Percentiles rank a stretch among this genome's conserved stretches.
Evolutionary conservation across 2,113 vertebrate species (phyloP).

Genomic region (Charadrius vociferus): DNA sequence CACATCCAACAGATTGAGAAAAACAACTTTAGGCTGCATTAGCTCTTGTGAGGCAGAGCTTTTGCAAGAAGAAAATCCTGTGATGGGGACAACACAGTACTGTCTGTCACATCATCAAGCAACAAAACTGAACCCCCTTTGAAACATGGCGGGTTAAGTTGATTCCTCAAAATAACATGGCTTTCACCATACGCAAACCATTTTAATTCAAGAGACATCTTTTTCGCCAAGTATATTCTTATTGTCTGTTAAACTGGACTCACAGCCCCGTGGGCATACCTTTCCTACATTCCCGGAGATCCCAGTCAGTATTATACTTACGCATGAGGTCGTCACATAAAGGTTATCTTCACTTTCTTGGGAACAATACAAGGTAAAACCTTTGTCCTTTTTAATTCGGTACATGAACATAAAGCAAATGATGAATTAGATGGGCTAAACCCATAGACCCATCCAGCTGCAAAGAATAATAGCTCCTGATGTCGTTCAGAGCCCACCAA

Average conservation of each 20-base stretch:
- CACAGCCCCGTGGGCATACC: rapidly evolving
- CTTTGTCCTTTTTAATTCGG: not conserved
- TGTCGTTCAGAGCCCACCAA: not conserved
- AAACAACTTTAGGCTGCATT: not conserved
- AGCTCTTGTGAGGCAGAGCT: not conserved
- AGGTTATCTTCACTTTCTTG: not conserved
- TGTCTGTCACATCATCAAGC: not conserved
- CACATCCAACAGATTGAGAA: not conserved
- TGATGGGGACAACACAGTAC: not conserved
- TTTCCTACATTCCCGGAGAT: not conserved
- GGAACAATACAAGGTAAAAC: not conserved
- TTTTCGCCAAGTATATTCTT: not conserved
- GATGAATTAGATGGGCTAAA: not conserved
- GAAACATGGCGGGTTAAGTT: not conserved
- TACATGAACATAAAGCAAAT: not conserved
- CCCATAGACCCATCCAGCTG: not conserved
- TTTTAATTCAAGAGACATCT: not conserved
- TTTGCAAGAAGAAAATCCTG: not conserved
- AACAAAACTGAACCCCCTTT: not conserved
- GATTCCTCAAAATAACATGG: not conserved
- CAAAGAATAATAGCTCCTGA: not conserved
- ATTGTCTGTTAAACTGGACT: not conserved
- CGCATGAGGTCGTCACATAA: not conserved
- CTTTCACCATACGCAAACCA: not conserved
- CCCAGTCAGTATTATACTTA: not conserved